A percentile compares a stretch with the other conserved stretches of the same genome.
Evolutionary conservation across 2,888 invertebrate genomes (phyloP).

Genomic region (Scaptomyza parva): DNA sequence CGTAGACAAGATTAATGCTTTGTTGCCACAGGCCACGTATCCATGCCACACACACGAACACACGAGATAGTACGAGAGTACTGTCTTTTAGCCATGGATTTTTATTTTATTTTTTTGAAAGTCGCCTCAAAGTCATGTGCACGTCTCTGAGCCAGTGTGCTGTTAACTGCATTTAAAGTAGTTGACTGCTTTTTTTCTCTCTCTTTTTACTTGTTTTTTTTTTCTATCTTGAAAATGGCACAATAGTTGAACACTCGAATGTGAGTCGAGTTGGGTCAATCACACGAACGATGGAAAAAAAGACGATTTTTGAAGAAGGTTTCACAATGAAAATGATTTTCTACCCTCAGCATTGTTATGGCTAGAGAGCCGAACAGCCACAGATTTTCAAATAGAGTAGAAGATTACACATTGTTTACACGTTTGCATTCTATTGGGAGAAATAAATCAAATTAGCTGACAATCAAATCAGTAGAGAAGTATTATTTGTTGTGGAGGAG

Average conservation of each 20-base stretch:
- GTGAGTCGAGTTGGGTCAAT: conserved; percentile 62
- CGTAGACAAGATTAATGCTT: conserved; percentile 72
- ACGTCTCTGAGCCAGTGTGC: conserved; percentile 50
- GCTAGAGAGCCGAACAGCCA: conserved; percentile 14
- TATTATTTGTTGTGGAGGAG: background rate
- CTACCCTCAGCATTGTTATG: conserved; percentile 41
- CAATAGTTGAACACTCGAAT: conserved; percentile 35
- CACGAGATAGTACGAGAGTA: conserved; percentile 10
- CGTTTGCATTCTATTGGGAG: conserved; percentile 20
- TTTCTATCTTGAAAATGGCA: conserved; percentile 42
- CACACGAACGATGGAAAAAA: conserved; percentile 46
- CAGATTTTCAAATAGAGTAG: conserved; percentile 30
- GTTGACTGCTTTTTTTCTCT: conserved; percentile 37
- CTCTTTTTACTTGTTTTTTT: conserved; percentile 13
- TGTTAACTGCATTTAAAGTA: conserved; percentile 75
- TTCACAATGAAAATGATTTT: conserved; percentile 21
- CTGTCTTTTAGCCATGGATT: conserved; percentile 28
- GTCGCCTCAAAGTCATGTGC: conserved; percentile 79
- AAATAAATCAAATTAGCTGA: conserved; percentile 47
- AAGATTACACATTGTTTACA: conserved; percentile 47
- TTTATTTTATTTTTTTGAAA: conserved; percentile 42
- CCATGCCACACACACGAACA: conserved; percentile 13
- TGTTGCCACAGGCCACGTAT: conserved; percentile 46
- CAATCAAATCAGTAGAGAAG: conserved; percentile 11
- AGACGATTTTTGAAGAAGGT: background rate